Base-by-base conservation (phyloP, 2,797 vertebrate genomes). In the Paguma larvata region DNA sequence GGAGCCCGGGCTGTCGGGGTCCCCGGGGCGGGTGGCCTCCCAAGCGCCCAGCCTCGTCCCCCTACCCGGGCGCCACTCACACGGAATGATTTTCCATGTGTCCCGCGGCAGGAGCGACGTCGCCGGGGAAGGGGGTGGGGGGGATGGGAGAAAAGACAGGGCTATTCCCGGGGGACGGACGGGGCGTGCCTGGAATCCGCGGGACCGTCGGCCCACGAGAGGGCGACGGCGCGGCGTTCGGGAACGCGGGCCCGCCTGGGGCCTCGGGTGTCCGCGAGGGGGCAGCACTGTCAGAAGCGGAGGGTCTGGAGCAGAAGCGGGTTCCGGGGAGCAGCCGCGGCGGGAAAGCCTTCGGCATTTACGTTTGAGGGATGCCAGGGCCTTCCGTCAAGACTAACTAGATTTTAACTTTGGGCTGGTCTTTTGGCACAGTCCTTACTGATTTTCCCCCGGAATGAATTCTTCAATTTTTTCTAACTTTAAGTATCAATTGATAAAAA, bases 401-500 rank as follows among this genome's bases (percentile, higher is more conserved):
- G 59, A 23, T 44, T 85, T 41, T 63, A 21, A 21, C 48, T 73
- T 79, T 3, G 18, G 1, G 8, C 46, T 16, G 23, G 14, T 32
- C 65, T 30, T 87, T 53, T 90, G 78, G 3, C 15, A 44, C 15
- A 46, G 19, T 32, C 16, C 19, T 82, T 30, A 78, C 5, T 53
- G n/a, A 23, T 51, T 9, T 41, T 82, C 32, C 6, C 0, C 3
- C 44, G 27, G 16, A 91, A 67, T 51, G 14, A 72, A 72, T 62
- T 85, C 51, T 34, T 88, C 19, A 21, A 59, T 48, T 3, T 44
- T 75, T 62, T 80, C 59, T 70, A 51, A 70, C 59, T 93, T 82
- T 78, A 96, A 83, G 77, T 93, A n/a, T n/a, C n/a, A n/a, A n/a
- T n/a, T n/a, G 46, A 77, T 51, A 88, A 94, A 41, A 11, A 94